A percentile compares a stretch with the other conserved stretches of the same genome.
These are phyloP conservation scores for Gasterosteus aculeatus DNA, from an alignment of 2,113 vertebrate genomes.

Conservation along the genomic window DNA sequence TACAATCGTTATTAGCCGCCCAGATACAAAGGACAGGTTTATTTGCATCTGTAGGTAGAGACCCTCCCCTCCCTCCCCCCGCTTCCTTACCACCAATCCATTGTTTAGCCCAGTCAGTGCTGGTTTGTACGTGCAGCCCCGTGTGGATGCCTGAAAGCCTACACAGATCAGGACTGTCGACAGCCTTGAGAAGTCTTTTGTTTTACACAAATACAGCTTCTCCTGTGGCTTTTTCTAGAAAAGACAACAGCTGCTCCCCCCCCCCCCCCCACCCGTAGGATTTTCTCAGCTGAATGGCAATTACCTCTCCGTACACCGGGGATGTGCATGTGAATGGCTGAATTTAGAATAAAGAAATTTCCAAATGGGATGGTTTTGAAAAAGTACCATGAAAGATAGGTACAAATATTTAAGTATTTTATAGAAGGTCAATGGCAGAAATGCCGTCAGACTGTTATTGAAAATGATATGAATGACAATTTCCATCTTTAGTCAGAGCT, in stretches of 20 bases:
- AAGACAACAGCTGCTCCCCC: constrained; percentile 30
- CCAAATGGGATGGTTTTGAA: not conserved
- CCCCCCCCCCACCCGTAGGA: not conserved
- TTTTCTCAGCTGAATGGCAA: constrained; percentile 43
- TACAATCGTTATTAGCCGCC: not conserved
- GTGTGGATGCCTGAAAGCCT: constrained; percentile 65
- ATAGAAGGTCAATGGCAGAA: not conserved
- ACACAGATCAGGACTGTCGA: constrained; percentile 60
- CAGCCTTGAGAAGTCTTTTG: constrained; percentile 60
- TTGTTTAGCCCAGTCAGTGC: constrained; percentile 38
- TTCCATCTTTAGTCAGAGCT: constrained; percentile 16
- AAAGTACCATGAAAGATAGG: not conserved
- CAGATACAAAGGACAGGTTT: not conserved
- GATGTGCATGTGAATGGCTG: constrained; percentile 18
- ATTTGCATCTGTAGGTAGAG: constrained; percentile 10
- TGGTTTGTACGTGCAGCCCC: constrained; percentile 27
- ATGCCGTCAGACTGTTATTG: not conserved
- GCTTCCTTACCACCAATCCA: constrained; percentile 6
- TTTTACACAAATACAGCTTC: constrained; percentile 55
- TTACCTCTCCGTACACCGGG: constrained; percentile 37
- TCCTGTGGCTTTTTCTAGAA: constrained; percentile 42
- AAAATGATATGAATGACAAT: not conserved
- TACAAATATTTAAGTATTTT: too few species aligned
- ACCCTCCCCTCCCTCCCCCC: constrained; percentile 17
- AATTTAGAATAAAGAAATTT: not conserved